Base-by-base conservation (phyloP, 2,888 invertebrate genomes). In the Diarsia mendica region DNA sequence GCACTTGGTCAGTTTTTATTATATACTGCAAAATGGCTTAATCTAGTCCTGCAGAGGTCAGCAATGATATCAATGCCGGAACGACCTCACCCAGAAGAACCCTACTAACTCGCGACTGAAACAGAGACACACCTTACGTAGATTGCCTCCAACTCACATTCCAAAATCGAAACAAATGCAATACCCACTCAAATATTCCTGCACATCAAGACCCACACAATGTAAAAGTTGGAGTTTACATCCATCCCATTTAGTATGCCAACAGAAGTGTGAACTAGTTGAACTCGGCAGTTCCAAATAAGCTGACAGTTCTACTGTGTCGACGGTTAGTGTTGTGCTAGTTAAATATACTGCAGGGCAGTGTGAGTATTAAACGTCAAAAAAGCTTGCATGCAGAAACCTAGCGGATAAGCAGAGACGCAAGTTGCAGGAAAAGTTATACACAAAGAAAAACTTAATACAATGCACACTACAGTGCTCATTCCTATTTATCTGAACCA, bases 381-480 rank as follows among this genome's bases (percentile, higher is more conserved):
- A 46, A 33, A 33, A 2, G 11, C 13, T 55, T 6, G 18, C 33
- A 18, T 65, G 20, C 4, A 18, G 18, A 39, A n/a, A 46, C 23
- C 46, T 20, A n/a, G 18, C 20, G n/a, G n/a, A 51, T 13, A 33
- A 20, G 61, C 33, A 11, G 18, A 15, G 28, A 44, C 11, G 33
- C 55, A 46, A 67, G 46, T 67, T 48, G 13, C n/a, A 28, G 58
- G 2, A 13, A 15, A 67, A 82, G 53, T 75, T 75, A 6, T 23
- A 28, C 33, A 75, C 68, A 72, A 69, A 55, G 79, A 72, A 68
- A 73, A 77, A 79, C 9, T 81, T 61, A 48, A 73, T 58, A 78
- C 79, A 82, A 75, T 75, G 71, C 75, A 28, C 33, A 39, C 28
- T 49, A 53, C 46, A 39, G 39, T 75, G 68, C 58, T 60, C 55